Base-by-base conservation (phyloP, 53 echinoderm and acorn worm genomes). In the Patiria pectinifera region DNA sequence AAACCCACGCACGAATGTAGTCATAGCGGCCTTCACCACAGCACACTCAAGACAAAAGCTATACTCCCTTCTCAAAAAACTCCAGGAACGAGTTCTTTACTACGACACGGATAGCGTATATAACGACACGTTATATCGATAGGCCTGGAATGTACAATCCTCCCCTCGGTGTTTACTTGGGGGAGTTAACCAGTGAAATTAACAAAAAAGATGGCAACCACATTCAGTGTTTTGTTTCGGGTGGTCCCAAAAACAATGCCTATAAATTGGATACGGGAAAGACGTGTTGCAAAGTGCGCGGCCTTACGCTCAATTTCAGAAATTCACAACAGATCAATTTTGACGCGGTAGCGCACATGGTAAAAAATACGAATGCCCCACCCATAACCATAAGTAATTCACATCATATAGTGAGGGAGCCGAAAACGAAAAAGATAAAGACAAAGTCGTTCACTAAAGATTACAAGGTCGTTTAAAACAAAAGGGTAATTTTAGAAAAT, bases 21-120 rank as follows among this genome's bases (percentile, higher is more conserved):
- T 82, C 10, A 53, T 82, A 3, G 71, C 71, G 4, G 86, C 77
- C 11, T 85, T 92, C 45, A 92, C 92, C 1, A 92, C 92, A 0
- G 85, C 85, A 0, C 86, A 92, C 18, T 80, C 92, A 4, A 59
- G 92, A 24, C 59, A 86, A 18, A 86, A 92, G 46, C 70, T 86
- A 11, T 92, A 92, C 86, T 15, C 35, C 0, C 46, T 92, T 0
- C 16, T 86, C 2, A 86, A 92, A 23, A 72, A 72, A 16, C 15
- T 72, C 4, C 72, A 72, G 18, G 72, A 72, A 5, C 19, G 18
- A 7, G 69, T 85, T 5, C n/a, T 86, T 0, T 92, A 92, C 35
- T 85, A 60, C 45, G 92, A 92, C 58, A 92, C 91, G 7, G 93
- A 91, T 22, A 92, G 92, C 9, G 80, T 92, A n/a, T n/a, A n/a